phyloP scores from a whole-genome alignment of 2,113 vertebrate species.

The Calidris pygmaea region DNA sequence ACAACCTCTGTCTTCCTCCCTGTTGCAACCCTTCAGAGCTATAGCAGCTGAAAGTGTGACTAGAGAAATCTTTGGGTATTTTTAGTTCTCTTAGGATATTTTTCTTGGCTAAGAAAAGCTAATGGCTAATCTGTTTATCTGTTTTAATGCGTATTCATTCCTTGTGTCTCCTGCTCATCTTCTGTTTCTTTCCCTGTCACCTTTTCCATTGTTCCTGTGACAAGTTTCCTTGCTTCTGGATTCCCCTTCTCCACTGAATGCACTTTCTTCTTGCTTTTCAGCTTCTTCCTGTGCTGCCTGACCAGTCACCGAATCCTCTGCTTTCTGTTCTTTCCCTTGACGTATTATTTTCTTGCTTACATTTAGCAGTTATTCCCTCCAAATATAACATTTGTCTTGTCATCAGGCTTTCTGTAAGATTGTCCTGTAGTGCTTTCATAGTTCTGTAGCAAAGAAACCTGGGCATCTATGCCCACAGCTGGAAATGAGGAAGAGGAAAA shows the following conservation, averaged over 20 bases:
- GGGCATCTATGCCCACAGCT: background rate
- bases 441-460: background rate
- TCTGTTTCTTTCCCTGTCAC: background rate
- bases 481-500: background rate
- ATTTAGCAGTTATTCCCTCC: background rate
- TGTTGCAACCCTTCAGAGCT: background rate
- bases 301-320: background rate
- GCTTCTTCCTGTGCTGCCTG: background rate
- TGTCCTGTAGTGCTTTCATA: background rate
- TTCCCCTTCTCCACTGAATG: background rate
- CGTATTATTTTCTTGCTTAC: background rate
- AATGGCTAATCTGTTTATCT: conserved; percentile 15
- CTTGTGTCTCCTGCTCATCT: background rate
- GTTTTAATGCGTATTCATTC: conserved; percentile 14
- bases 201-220: background rate
- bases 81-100: conserved; percentile 26
- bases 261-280: background rate
- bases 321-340: background rate
- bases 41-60: background rate
- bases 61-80: background rate
- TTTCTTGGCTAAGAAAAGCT: conserved; percentile 3
- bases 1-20: background rate
- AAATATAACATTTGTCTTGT: background rate
- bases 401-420: background rate
- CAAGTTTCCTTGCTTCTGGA: background rate